Evolutionary conservation across 2,797 vertebrate species (phyloP).

Genomic region (Hylomyscus alleni): DNA sequence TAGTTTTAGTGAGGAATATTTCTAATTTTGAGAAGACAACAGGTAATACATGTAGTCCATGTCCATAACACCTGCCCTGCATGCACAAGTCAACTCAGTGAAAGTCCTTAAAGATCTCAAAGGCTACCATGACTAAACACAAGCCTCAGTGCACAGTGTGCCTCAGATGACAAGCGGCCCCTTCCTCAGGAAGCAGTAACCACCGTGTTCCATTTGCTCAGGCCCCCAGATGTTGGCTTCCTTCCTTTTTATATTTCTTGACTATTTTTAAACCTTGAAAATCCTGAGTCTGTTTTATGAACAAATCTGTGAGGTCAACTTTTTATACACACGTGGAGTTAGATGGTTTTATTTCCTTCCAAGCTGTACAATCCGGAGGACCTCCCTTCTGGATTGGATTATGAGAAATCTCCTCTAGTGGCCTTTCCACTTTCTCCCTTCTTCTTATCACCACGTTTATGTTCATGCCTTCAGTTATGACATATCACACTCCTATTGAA

Average conservation of each 20-base stretch:
- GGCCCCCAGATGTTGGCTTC: background rate
- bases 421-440: background rate
- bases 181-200: background rate
- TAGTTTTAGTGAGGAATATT: background rate
- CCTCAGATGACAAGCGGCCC: background rate
- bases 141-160: conserved; percentile 5
- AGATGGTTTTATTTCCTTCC: background rate
- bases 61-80: background rate
- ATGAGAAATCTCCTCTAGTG: background rate
- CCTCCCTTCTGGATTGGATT: background rate
- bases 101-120: background rate
- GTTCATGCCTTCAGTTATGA: background rate
- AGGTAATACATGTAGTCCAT: background rate
- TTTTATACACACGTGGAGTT: conserved; percentile 39
- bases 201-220: background rate
- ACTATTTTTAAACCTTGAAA: conserved; percentile 30
- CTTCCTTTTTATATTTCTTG: background rate
- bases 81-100: background rate
- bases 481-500: background rate
- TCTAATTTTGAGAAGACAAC: background rate
- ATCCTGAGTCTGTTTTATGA: background rate
- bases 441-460: background rate
- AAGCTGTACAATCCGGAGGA: background rate
- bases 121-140: conserved; percentile 1
- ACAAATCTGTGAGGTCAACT: background rate